Base-by-base conservation (phyloP, 2,113 vertebrate species). In the human region DNA sequence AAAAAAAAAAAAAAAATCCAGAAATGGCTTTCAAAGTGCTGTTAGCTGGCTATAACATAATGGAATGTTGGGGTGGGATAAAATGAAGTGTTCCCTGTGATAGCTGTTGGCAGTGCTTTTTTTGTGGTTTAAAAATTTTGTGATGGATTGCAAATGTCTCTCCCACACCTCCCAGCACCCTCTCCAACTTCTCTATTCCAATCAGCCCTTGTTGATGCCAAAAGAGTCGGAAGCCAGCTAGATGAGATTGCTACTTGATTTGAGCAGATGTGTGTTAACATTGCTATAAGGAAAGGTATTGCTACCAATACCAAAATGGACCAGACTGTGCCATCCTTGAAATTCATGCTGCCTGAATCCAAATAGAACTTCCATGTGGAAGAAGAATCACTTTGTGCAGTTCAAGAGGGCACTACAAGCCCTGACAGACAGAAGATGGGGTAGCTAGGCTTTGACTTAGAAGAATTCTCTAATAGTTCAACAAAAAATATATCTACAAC, bases 211-310 rank as follows among this genome's bases (percentile, higher is more conserved):
- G 55, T 40, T 80, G 64, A 82, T 18, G 18, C 68, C 94, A 76
- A 72, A 22, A 1, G 2, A 75, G 78, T 7, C 2, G 18, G 82
- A 88, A 88, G 90, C 89, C 2, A 10, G 16, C 25, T 45, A 5
- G 57, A 59, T 9, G 88, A 76, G 84, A 88, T 55, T 50, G 84
- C 52, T 32, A 38, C 70, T 68, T 52, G 88, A 85, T 84, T 32
- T 84, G 93, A 86, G 78, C 93, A 96, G 96, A 76, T 61, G 93
- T 73, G 72, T 38, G 84, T 76, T 83, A 90, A 72, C 84, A 72
- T 0, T 1, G 9, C 93, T 80, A 8, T 7, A n/a, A 93, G 45
- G 81, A 79, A 82, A 90, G 88, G 91, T 85, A 57, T 52, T 4
- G 40, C 61, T 14, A 48, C 75, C 16, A 17, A 32, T 48, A 78